Conservation (phyloP, 2,888 invertebrate species). For the Pseudococcus viburni region DNA sequence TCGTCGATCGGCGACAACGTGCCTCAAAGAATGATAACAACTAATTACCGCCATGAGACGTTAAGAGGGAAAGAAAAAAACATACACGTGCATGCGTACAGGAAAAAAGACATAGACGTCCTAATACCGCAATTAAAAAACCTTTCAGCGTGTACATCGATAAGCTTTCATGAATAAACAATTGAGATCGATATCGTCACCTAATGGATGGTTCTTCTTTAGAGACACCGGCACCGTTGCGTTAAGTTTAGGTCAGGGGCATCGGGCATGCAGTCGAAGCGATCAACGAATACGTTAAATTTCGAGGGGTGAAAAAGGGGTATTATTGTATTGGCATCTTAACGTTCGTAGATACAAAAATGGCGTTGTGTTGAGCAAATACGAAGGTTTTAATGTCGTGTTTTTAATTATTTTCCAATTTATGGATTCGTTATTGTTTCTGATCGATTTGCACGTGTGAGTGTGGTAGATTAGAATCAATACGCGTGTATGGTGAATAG, state of each 20-base stretch:
- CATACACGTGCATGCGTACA: neutral
- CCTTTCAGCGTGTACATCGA: conserved; percentile 9
- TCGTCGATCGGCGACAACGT: neutral
- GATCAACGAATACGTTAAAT: neutral
- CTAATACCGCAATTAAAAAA: conserved; percentile 39
- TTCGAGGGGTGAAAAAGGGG: neutral
- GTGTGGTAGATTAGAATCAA: no score
- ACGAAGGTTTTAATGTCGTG: no score
- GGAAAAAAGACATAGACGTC: neutral
- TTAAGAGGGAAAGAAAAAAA: neutral
- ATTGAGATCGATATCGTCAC: conserved; percentile 52
- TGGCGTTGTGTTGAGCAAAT: no score
- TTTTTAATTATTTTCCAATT: no score
- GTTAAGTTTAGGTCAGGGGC: neutral
- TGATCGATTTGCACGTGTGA: no score
- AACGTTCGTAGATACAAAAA: neutral
- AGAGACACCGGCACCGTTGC: no score
- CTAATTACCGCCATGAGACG: neutral
- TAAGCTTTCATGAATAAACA: conserved; percentile 51
- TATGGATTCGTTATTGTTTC: no score
- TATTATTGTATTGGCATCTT: neutral
- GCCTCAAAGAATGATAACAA: conserved; percentile 8
- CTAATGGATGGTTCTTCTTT: conserved; percentile 42
- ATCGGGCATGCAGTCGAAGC: neutral
- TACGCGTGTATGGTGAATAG: no score